phyloP scores from a whole-genome alignment of 2,888 invertebrate species.

The Amblyjoppa proteus region DNA sequence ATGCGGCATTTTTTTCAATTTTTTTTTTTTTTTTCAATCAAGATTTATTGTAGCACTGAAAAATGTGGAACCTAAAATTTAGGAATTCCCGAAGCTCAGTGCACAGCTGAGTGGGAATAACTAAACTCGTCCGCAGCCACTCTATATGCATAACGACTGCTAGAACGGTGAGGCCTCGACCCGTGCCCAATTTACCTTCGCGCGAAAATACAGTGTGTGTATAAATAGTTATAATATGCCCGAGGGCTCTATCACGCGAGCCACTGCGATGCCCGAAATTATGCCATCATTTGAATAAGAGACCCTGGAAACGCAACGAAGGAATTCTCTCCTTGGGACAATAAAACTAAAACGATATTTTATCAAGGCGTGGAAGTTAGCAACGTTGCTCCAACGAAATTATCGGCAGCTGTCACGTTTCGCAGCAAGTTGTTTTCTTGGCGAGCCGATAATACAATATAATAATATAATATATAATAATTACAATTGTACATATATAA shows the following conservation, averaged over 20 bases:
- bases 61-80: conserved; percentile 36
- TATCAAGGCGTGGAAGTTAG: too few species aligned
- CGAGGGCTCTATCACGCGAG: conserved; percentile 63
- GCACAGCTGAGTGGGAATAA: conserved; percentile 29
- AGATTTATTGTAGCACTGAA: not conserved
- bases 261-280: conserved; percentile 34
- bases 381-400: too few species aligned
- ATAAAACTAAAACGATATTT: conserved; percentile 23
- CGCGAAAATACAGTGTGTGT: conserved; percentile 38
- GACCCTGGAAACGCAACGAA: conserved; percentile 45
- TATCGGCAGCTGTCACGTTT: too few species aligned
- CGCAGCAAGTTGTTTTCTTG: too few species aligned
- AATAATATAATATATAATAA: too few species aligned
- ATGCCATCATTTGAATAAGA: conserved; percentile 30
- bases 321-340: conserved; percentile 11
- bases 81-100: not conserved
- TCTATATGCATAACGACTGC: conserved; percentile 15
- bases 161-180: conserved; percentile 64
- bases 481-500: too few species aligned
- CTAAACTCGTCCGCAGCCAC: conserved; percentile 28
- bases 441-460: too few species aligned
- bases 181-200: conserved; percentile 65
- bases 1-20: too few species aligned
- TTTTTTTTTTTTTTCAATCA: too few species aligned
- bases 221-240: conserved; percentile 35